Percentiles rank a stretch among this genome's conserved stretches.
Conservation (phyloP, 2,797 vertebrate species). For the Moxostoma hubbsi region DNA sequence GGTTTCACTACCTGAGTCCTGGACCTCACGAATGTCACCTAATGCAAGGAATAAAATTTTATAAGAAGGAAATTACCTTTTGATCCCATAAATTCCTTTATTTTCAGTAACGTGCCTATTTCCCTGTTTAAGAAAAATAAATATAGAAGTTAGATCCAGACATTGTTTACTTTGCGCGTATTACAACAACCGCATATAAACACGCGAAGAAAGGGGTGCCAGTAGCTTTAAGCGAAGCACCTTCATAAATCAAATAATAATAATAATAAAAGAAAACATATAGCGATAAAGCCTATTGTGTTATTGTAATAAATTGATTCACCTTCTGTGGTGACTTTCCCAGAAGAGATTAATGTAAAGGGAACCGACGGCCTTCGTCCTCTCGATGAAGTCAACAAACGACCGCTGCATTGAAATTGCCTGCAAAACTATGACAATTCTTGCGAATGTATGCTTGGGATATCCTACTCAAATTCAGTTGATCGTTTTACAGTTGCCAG, state of each 20-base stretch:
- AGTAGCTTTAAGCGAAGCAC: slow-evolving; percentile 12
- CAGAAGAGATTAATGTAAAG: slow-evolving; percentile 50
- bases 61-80: slow-evolving; percentile 74
- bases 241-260: background rate
- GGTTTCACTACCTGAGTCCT: slow-evolving; percentile 49
- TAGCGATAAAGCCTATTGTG: slow-evolving; percentile 1
- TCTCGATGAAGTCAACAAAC: slow-evolving; percentile 54
- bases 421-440: slow-evolving; percentile 10
- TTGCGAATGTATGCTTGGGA: slow-evolving; percentile 10
- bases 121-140: slow-evolving; percentile 71
- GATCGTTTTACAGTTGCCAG: background rate
- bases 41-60: slow-evolving; percentile 1
- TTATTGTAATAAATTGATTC: slow-evolving; percentile 55
- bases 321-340: slow-evolving; percentile 70
- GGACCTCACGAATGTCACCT: slow-evolving; percentile 36
- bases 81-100: slow-evolving; percentile 83
- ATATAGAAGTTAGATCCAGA: slow-evolving; percentile 59
- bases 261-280: background rate
- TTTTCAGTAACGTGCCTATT: slow-evolving; percentile 65
- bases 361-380: slow-evolving; percentile 45
- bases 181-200: slow-evolving; percentile 22
- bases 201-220: slow-evolving; percentile 1
- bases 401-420: slow-evolving; percentile 38
- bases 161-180: slow-evolving; percentile 17
- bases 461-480: slow-evolving; percentile 20